Base-by-base conservation (phyloP, 2,888 invertebrate species). In the Lasioglossum morio region DNA sequence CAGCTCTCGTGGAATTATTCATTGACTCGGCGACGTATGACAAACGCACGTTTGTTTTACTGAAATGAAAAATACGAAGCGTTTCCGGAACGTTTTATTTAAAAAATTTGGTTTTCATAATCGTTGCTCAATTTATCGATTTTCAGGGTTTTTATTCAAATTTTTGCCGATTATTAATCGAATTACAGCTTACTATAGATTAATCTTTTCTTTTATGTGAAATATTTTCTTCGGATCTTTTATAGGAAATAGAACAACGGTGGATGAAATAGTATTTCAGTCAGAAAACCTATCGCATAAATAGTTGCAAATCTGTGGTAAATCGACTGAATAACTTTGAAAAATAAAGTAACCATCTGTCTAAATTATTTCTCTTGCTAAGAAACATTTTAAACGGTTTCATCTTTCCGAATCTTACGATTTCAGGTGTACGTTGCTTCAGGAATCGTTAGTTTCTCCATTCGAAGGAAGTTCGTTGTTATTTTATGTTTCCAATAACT, bases 1-100 rank as follows among this genome's bases (percentile, higher is more conserved):
- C 19, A 8, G n/a, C 53, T 53, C 77, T 19, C 48, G 69, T 4
- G 69, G 27, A 70, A 77, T 69, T 53, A 77, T 77, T 77, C 69
- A 77, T 77, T 40, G 37, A 34, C 69, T 40, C 48, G n/a, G 7
- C 19, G 30, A 37, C 48, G 69, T n/a, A 34, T 27, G 48, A 37
- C 46, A 23, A 14, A 5, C 23, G 23, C 19, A 0, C 43, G 48
- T 73, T 43, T 10, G 23, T 53, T n/a, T 48, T 10, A n/a, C 5
- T 7, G n/a, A 7, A 8, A 10, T 34, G 37, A 70, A 53, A 77
- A 48, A 37, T 66, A 77, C 23, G 34, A 34, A n/a, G 16, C 34
- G 27, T 16, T 77, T 43, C 34, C n/a, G 5, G n/a, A 4, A 4
- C 19, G 34, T 19, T 69, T 48, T 37, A 27, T 46, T 70, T n/a